Evolutionary conservation across 2,113 vertebrate genomes (phyloP), one percentile per base, ranked within the genome.

Genomic region (Anseranas semipalmata): DNA sequence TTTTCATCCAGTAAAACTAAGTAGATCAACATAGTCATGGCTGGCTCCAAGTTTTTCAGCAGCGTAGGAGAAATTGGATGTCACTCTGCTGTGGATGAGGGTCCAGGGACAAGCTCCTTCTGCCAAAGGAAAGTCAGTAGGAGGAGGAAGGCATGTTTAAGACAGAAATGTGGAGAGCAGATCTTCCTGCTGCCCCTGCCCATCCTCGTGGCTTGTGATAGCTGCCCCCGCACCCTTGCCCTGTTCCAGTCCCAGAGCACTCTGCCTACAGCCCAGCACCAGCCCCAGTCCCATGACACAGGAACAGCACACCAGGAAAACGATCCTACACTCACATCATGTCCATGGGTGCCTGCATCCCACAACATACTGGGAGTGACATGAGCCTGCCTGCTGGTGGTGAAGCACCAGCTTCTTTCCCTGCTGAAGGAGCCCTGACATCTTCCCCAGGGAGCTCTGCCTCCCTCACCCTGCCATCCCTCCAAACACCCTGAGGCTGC

Each of bases 1-100:
- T 80, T 95, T 90, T 70, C 81, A 87, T 85, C 62, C 71, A 79
- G 67, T 87, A 79, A 94, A 95, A 85, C 53, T 76, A 91, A 93
- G 92, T 39, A 95, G 45, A 79, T 95, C 62, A 85, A 39, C 84
- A 62, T 24, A 62, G 73, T 82, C 74, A 78, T 0, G 4, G 39
- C 60, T 59, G 60, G 27, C 52, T 94, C 87, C 66, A 87, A 79
- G 35, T 13, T 85, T 72, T 89, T 78, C 84, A 89, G 65, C 58
- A 91, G 66, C 3, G 2, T 89, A 75, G 86, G 81, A 89, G 91
- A 96, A 96, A 52, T 45, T 95, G 60, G 91, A 95, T 82, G 74
- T 60, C 81, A 76, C 10, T 48, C 16, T 71, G 19, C 18, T 15
- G 37, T 33, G 48, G 52, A 39, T 1, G 6, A 82, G 73, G 20